Evolutionary conservation across 2,888 invertebrate species (phyloP), one percentile per base, ranked within the genome.

Genomic region (Atherix ibis): DNA sequence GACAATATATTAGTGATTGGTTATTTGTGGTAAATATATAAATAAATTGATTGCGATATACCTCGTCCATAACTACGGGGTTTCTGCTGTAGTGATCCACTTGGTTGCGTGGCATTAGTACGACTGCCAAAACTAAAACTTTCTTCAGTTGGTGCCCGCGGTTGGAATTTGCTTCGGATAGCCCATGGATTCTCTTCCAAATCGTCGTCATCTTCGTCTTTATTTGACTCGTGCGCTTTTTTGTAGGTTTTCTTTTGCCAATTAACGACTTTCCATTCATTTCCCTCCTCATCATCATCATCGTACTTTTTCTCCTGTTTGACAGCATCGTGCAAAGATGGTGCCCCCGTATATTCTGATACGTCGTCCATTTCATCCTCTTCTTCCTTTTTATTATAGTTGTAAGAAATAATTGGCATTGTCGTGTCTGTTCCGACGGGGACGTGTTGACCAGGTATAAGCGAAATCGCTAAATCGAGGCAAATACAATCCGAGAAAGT

Each of bases 401-500:
- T 24, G 9, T 13, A 5, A 9, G 34, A 29, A 15, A 8, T n/a
- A 3, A 6, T 10, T 5, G 18, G 12, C 4, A 25, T 29, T 13
- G 36, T 43, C 40, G 39, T 31, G 29, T 4, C 41, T 3, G 49
- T 43, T 27, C 44, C 44, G 3, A 31, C 19, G 2, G 66, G 66
- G 27, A 59, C 43, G 46, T 67, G 67, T n/a, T 49, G 48, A 0
- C 64, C 66, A 0, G 56, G 54, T 25, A 56, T 44, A 2, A 62
- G 40, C 5, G 48, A 39, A 6, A 67, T 56, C 9, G 53, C 53
- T 17, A 67, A 41, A 43, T 65, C 60, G 1, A 45, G 36, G 35
- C 63, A 62, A 47, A 66, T 60, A 32, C 58, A 56, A 39, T 67
- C 66, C 19, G 64, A 59, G 25, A 68, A 62, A 3, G 49, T 46